Evolutionary conservation across 2,113 vertebrate genomes (phyloP).

Genomic region (Amphiprion percula): DNA sequence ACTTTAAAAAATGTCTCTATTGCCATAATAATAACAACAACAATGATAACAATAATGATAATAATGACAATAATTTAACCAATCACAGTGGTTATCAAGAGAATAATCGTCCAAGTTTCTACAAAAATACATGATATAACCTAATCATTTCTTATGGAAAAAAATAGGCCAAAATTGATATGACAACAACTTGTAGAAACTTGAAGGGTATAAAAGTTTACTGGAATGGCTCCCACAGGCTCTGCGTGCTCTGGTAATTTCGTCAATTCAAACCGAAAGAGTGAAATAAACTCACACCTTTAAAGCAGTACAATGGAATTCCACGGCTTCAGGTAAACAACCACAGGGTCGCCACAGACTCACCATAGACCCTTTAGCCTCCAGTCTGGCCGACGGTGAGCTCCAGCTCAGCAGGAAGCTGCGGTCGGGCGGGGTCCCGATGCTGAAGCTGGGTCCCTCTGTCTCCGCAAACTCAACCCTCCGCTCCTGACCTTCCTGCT

Average conservation of each 20-base stretch:
- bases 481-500: constrained; percentile 36
- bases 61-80: no score
- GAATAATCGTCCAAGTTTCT: no score
- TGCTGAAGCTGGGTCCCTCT: neutral
- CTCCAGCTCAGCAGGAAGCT: constrained; percentile 8
- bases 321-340: neutral
- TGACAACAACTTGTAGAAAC: neutral
- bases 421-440: constrained; percentile 38
- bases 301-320: neutral
- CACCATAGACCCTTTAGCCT: neutral
- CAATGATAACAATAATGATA: no score
- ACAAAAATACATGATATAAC: no score
- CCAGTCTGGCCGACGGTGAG: constrained; percentile 7
- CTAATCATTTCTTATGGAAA: neutral
- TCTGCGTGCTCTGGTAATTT: neutral
- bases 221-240: no score
- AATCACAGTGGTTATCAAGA: no score
- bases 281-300: neutral
- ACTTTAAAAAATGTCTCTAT: no score
- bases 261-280: neutral
- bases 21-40: no score
- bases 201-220: no score
- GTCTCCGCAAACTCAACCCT: constrained; percentile 1
- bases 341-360: neutral
- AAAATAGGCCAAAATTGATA: neutral